Percentiles rank a stretch among this genome's conserved stretches.
These are phyloP conservation scores for Clistopyga incitator DNA, from an alignment of 2,888 invertebrate genomes.

Conservation along the genomic window DNA sequence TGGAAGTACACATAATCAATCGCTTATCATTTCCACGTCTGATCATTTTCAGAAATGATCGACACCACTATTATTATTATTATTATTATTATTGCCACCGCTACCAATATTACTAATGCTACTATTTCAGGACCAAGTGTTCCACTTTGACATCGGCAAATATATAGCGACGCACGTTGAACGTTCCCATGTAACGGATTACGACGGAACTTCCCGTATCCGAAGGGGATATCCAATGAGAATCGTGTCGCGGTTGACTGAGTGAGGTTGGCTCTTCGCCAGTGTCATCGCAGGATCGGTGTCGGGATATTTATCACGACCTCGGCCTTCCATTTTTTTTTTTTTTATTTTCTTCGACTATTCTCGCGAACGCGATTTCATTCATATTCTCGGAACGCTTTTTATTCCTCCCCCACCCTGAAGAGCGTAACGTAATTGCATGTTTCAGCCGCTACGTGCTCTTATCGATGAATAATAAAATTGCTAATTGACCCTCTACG, in stretches of 20 bases:
- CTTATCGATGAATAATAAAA: conserved; percentile 6
- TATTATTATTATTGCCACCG: too few species aligned
- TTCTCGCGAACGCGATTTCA: background rate
- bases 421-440: background rate
- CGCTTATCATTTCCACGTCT: background rate
- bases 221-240: background rate
- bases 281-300: background rate
- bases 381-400: background rate
- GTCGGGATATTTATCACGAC: conserved; percentile 3
- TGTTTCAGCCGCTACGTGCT: background rate
- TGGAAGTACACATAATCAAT: background rate
- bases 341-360: background rate
- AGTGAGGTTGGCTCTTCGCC: conserved; percentile 1
- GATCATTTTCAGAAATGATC: background rate
- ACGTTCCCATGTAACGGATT: conserved; percentile 1
- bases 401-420: too few species aligned
- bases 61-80: background rate
- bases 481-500: background rate
- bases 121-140: background rate
- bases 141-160: background rate
- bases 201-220: background rate
- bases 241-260: background rate
- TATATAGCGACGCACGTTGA: background rate
- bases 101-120: background rate
- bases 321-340: background rate